A percentile compares a stretch with the other conserved stretches of the same genome.
phyloP scores from a whole-genome alignment of 2,888 invertebrate genomes.

The Andrena praecox region DNA sequence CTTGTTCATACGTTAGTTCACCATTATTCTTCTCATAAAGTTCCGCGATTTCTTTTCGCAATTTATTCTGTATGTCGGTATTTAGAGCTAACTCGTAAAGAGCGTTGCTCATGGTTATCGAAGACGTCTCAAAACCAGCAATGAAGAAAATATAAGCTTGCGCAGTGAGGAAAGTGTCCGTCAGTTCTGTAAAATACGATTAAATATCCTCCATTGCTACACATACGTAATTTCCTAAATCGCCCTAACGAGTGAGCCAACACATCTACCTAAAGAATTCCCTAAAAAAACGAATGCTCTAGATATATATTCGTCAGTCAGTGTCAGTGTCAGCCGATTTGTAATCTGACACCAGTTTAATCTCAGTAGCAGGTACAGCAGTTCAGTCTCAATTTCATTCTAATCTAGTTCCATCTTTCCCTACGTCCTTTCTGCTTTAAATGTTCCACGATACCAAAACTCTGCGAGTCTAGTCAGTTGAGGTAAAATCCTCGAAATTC shows the following conservation, averaged over 20 bases:
- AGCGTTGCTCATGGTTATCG: conserved; percentile 74
- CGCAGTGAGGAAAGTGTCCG: conserved; percentile 69
- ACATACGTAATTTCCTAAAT: not conserved
- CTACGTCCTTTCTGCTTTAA: too few relatives aligned
- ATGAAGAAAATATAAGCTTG: conserved; percentile 76
- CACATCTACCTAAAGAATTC: not conserved
- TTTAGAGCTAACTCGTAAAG: conserved; percentile 75
- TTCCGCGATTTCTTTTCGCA: conserved; percentile 69
- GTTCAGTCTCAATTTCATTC: too few relatives aligned
- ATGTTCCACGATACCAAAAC: too few relatives aligned
- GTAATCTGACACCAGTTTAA: too few relatives aligned
- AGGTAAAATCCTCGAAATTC: too few relatives aligned
- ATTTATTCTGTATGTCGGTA: conserved; percentile 70
- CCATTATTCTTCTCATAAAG: conserved; percentile 74
- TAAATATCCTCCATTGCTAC: not conserved
- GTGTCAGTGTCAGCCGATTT: too few relatives aligned
- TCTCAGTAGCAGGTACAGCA: too few relatives aligned
- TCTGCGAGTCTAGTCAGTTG: too few relatives aligned
- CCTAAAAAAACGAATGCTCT: too few relatives aligned
- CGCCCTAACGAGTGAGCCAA: not conserved
- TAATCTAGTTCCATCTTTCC: too few relatives aligned
- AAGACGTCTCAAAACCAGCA: conserved; percentile 77
- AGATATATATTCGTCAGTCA: too few relatives aligned
- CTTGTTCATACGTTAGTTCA: conserved; percentile 81
- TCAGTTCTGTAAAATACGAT: conserved; percentile 66